Base-by-base conservation (phyloP, 1,140 invertebrate genomes). In the Eriocheir sinensis region DNA sequence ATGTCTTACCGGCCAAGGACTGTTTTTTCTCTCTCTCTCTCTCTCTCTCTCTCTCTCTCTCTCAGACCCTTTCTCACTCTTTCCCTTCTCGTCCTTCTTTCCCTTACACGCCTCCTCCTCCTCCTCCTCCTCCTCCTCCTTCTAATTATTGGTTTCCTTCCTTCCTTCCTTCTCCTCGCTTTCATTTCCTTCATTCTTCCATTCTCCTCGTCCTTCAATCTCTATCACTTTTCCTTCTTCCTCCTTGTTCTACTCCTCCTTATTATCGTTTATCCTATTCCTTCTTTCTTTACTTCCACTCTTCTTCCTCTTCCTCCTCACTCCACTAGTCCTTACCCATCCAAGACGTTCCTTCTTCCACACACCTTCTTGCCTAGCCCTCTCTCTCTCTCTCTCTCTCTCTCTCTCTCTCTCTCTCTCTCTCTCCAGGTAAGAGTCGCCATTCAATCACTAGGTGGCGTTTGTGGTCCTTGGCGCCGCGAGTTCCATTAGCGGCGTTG, bases 401-500 rank as follows among this genome's bases (percentile, higher is more conserved):
- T 32, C 81, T 32, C 15, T 85, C 81, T 15, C 8, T 60, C 53
- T 15, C 53, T 15, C 60, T n/a, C 60, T n/a, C 60, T 36, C 83
- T 36, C 83, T 36, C 83, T 36, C 83, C 3, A 15, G 12, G 12
- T 72, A 15, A 15, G 12, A 15, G n/a, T n/a, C 12, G 60, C 60
- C 60, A 72, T 15, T n/a, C 60, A 15, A 15, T 72, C 60, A 15
- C 60, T 72, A 72, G 12, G n/a, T 72, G n/a, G 12, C 60, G 21
- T 40, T 34, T 86, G 30, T 21, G 4, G 15, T 17, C 32, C 83
- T 27, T 21, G 2, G 53, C 60, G 17, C 12, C 1, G 3, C 34
- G 34, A 40, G 36, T 83, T 92, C n/a, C 90, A 92, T 92, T 92
- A 92, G 90, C 2, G 36, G 60, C 90, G 90, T 83, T 92, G 90